These are phyloP conservation scores for Scaptomyza reducta DNA, from an alignment of 2,888 invertebrate genomes.

Conservation along the genomic window DNA sequence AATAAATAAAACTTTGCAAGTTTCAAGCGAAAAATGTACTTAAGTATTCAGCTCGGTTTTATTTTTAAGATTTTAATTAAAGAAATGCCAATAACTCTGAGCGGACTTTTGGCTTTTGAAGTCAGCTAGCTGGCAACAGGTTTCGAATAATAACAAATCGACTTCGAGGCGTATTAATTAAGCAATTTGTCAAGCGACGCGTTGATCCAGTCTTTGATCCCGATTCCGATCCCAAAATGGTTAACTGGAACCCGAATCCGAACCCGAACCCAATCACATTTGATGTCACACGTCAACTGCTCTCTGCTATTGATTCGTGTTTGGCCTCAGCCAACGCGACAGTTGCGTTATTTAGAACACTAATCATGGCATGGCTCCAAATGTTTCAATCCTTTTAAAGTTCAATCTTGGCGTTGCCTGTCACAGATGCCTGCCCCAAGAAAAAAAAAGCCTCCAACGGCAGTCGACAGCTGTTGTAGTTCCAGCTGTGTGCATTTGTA, in stretches of 20 bases:
- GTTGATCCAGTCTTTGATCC: constrained; percentile 46
- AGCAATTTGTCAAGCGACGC: constrained; percentile 74
- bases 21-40: constrained; percentile 26
- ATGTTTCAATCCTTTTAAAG: constrained; percentile 68
- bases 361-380: constrained; percentile 68
- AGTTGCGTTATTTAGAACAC: constrained; percentile 71
- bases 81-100: constrained; percentile 52
- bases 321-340: constrained; percentile 45
- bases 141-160: constrained; percentile 63
- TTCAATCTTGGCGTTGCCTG: constrained; percentile 39
- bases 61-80: constrained; percentile 34
- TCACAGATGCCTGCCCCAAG: constrained; percentile 41
- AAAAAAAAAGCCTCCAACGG: constrained; percentile 55
- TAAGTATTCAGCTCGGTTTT: constrained; percentile 23
- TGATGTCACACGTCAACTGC: constrained; percentile 71
- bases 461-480: constrained; percentile 49
- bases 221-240: constrained; percentile 11
- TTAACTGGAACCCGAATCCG: constrained; percentile 10
- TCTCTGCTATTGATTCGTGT: constrained; percentile 51
- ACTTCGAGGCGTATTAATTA: constrained; percentile 70
- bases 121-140: constrained; percentile 41
- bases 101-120: constrained; percentile 45
- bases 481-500: constrained; percentile 32
- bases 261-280: constrained; percentile 45
- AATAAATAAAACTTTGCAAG: neutral